Percentiles rank a stretch among this genome's conserved stretches.
These are phyloP conservation scores for Callyntrura guangdongensis DNA, from an alignment of 2,888 invertebrate species.

Conservation along the genomic window DNA sequence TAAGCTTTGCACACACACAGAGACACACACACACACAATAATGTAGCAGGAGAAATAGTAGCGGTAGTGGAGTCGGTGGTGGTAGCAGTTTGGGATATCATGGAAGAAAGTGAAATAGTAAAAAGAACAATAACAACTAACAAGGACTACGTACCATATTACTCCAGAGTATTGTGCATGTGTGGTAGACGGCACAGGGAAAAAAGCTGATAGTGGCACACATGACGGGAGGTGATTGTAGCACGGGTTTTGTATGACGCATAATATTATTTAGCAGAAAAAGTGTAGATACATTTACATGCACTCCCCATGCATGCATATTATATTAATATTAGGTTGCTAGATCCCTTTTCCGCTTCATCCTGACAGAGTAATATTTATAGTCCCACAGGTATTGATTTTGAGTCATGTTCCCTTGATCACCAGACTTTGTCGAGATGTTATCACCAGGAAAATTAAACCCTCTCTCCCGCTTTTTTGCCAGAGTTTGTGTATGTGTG, in stretches of 20 bases:
- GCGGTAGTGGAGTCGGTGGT: not conserved
- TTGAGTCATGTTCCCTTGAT: constrained; percentile 78
- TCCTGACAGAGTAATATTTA: constrained; percentile 64
- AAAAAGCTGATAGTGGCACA: constrained; percentile 24
- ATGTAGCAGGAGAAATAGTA: constrained; percentile 1
- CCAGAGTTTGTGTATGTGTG: constrained; percentile 9
- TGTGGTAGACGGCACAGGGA: constrained; percentile 4
- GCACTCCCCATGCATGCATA: constrained; percentile 8
- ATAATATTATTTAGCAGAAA: not conserved
- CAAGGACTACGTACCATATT: constrained; percentile 52
- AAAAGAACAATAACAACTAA: constrained; percentile 62
- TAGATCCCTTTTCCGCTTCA: constrained; percentile 19
- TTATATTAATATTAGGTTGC: constrained; percentile 8
- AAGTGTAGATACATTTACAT: not conserved
- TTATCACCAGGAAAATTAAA: constrained; percentile 77
- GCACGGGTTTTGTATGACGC: not conserved
- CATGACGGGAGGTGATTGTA: not conserved
- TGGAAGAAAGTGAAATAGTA: constrained; percentile 23
- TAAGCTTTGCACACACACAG: constrained; percentile 28
- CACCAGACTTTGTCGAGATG: constrained; percentile 75
- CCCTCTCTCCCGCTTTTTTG: constrained; percentile 42
- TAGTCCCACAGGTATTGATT: constrained; percentile 79
- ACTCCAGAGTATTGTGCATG: constrained; percentile 12
- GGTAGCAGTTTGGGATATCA: constrained; percentile 34
- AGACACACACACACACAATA: too few species aligned